These are phyloP conservation scores for Epinephelus cyanopodus DNA, from an alignment of 2,113 vertebrate species.

Conservation along the genomic window DNA sequence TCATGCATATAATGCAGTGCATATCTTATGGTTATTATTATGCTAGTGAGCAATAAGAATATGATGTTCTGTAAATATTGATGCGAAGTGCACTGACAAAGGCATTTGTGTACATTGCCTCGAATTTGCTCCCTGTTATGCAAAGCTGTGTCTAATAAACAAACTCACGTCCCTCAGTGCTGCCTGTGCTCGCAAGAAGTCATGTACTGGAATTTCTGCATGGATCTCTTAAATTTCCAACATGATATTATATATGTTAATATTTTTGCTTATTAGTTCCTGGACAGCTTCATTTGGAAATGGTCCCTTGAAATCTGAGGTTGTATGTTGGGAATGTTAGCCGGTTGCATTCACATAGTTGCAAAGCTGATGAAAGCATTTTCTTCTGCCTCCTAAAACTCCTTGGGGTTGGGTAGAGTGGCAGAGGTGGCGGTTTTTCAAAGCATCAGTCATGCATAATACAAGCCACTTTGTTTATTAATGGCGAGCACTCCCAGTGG, in stretches of 20 bases:
- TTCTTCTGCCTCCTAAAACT: slow-evolving; percentile 45
- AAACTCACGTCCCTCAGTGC: background rate
- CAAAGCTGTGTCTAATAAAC: background rate
- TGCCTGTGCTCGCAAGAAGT: background rate
- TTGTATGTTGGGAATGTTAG: background rate
- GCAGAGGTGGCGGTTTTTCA: slow-evolving; percentile 64
- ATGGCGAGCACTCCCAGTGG: slow-evolving; percentile 65
- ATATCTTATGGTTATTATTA: background rate
- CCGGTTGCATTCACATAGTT: slow-evolving; percentile 13
- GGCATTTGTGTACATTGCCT: background rate
- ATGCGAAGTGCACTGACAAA: background rate
- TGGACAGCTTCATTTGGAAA: slow-evolving; percentile 14
- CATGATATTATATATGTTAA: background rate
- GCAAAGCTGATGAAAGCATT: slow-evolving; percentile 52
- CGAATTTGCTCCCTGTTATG: background rate
- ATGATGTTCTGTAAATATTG: background rate
- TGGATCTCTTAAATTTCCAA: background rate
- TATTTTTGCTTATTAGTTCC: background rate
- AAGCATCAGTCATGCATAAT: slow-evolving; percentile 77
- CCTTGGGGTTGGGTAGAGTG: slow-evolving; percentile 3
- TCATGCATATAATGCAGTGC: too few relatives aligned
- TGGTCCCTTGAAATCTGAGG: background rate
- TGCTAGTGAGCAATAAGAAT: background rate
- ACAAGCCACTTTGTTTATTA: slow-evolving; percentile 80
- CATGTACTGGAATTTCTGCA: background rate